Percentiles rank a stretch among this genome's conserved stretches.
Evolutionary conservation across 2,888 invertebrate genomes (phyloP).

Genomic region (Anoncus sp.): DNA sequence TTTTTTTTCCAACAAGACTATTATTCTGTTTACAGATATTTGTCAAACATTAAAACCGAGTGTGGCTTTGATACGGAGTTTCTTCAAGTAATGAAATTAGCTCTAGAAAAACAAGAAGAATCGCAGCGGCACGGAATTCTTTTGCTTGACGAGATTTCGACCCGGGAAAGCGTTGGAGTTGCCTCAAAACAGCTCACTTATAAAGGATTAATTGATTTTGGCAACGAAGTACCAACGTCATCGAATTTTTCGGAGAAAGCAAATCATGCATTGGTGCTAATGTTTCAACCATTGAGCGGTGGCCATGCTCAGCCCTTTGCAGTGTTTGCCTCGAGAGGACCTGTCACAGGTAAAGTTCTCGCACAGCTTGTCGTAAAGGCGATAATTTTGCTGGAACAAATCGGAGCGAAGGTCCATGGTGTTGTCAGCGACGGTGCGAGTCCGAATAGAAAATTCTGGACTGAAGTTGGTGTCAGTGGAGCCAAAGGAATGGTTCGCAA

Average conservation of each 20-base stretch:
- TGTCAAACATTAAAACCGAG: conserved; percentile 51
- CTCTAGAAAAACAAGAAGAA: conserved; percentile 51
- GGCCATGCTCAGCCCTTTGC: conserved; percentile 60
- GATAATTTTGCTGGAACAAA: conserved; percentile 56
- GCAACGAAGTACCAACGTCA: conserved; percentile 32
- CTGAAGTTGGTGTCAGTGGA: conserved; percentile 29
- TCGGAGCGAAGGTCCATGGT: conserved; percentile 58
- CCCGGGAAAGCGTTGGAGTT: conserved; percentile 56
- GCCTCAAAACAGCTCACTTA: conserved; percentile 54
- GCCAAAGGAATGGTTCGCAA: conserved; percentile 3
- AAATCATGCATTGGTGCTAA: conserved; percentile 52
- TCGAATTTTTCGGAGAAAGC: conserved; percentile 52
- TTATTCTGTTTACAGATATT: conserved; percentile 49
- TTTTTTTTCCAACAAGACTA: background rate
- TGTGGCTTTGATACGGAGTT: conserved; percentile 65
- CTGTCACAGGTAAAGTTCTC: conserved; percentile 44
- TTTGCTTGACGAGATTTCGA: conserved; percentile 60
- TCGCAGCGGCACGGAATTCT: conserved; percentile 56
- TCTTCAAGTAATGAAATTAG: conserved; percentile 37
- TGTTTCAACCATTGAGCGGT: conserved; percentile 63
- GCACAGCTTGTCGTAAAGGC: conserved; percentile 59
- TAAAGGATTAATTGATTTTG: conserved; percentile 57
- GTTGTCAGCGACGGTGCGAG: conserved; percentile 57
- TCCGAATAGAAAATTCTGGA: conserved; percentile 50
- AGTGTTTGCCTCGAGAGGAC: conserved; percentile 61